Conservation (phyloP, 2,797 vertebrate species). For the Toxotes lorentzi region DNA sequence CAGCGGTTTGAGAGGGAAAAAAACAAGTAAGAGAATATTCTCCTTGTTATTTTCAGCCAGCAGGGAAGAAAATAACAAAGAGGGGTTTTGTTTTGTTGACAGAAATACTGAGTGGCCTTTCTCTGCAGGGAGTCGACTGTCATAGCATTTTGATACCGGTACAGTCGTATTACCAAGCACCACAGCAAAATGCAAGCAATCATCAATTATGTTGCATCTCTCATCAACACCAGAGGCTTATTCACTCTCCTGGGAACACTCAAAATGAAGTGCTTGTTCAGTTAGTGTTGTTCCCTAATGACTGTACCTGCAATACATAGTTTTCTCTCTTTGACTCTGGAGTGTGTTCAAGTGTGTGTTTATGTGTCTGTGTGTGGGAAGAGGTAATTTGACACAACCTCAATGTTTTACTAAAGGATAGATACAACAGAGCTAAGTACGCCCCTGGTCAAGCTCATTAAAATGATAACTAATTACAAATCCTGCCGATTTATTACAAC, state of each 20-base stretch:
- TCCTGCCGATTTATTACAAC: background rate
- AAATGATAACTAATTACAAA: background rate
- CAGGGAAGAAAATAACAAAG: conserved; percentile 59
- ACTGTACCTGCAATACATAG: conserved; percentile 40
- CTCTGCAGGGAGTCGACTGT: conserved; percentile 53
- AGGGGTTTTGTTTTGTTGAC: conserved; percentile 64
- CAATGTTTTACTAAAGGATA: conserved; percentile 13
- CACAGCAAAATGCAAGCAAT: conserved; percentile 48
- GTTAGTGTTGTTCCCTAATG: conserved; percentile 55
- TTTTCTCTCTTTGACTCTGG: conserved; percentile 41
- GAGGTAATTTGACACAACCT: conserved; percentile 29
- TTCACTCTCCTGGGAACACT: conserved; percentile 56
- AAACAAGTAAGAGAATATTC: conserved; percentile 37
- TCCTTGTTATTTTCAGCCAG: conserved; percentile 61
- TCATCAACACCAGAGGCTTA: conserved; percentile 56
- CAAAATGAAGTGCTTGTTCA: conserved; percentile 60
- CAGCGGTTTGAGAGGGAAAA: conserved; percentile 26
- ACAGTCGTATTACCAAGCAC: conserved; percentile 34
- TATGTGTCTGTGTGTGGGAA: conserved; percentile 39
- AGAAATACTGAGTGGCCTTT: conserved; percentile 60
- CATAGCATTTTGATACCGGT: conserved; percentile 52
- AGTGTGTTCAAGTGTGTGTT: conserved; percentile 40
- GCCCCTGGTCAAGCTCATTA: background rate
- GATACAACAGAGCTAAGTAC: background rate
- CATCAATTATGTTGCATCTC: conserved; percentile 67